These are phyloP conservation scores for Erethizon dorsatum DNA, from an alignment of 2,797 vertebrate genomes.

Conservation along the genomic window DNA sequence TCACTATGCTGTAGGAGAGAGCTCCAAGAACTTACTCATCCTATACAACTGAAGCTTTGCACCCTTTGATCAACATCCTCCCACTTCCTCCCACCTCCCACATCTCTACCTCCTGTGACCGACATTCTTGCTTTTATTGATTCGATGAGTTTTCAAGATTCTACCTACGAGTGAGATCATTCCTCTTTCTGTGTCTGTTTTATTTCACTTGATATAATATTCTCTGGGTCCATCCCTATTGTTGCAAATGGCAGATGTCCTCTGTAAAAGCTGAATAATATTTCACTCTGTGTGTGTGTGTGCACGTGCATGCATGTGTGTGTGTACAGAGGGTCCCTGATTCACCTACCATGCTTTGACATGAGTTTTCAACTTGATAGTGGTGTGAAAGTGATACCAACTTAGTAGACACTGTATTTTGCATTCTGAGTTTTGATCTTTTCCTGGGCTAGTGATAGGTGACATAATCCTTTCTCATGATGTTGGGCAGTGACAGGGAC, in stretches of 20 bases:
- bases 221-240: background rate
- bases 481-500: background rate
- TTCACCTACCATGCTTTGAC: background rate
- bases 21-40: background rate
- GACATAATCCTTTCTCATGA: background rate
- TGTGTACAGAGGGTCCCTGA: no score
- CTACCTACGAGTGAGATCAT: background rate
- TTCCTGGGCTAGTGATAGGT: background rate
- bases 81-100: background rate
- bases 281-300: no score
- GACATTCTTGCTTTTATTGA: background rate
- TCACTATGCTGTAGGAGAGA: background rate
- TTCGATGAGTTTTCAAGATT: background rate
- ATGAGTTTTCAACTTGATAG: background rate
- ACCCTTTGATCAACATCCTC: background rate
- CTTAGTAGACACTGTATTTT: background rate
- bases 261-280: background rate
- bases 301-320: background rate
- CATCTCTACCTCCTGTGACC: fast-evolving
- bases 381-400: background rate
- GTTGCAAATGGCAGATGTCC: background rate
- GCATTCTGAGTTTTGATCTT: background rate
- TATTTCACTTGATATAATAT: background rate
- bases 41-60: background rate
- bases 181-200: background rate